A percentile compares a stretch with the other conserved stretches of the same genome.
These are phyloP conservation scores for Meiosimyza decipiens DNA, from an alignment of 2,888 invertebrate species.

Conservation along the genomic window DNA sequence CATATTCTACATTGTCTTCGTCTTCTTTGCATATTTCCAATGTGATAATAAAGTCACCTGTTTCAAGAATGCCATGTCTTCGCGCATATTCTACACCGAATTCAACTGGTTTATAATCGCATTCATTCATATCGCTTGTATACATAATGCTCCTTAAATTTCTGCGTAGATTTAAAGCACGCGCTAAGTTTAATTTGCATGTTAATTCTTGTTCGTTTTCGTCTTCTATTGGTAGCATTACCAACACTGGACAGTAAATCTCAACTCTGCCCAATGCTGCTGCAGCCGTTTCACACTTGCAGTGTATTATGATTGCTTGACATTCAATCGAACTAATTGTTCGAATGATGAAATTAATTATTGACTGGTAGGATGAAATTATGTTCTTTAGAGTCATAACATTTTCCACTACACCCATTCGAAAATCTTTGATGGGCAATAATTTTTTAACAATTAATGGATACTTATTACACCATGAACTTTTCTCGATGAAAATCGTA, in stretches of 20 bases:
- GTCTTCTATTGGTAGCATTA: constrained; percentile 54
- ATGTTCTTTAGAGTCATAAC: constrained; percentile 50
- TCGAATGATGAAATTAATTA: constrained; percentile 62
- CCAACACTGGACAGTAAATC: constrained; percentile 65
- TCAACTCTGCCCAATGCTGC: constrained; percentile 56
- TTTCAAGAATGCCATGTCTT: constrained; percentile 52
- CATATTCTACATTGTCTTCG: constrained; percentile 50
- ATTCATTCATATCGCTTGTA: constrained; percentile 52
- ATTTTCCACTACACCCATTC: constrained; percentile 51
- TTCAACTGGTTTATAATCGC: constrained; percentile 52
- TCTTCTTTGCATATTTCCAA: constrained; percentile 56
- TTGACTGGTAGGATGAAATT: constrained; percentile 53
- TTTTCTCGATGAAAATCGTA: constrained; percentile 63
- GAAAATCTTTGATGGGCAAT: constrained; percentile 57
- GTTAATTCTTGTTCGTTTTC: constrained; percentile 43
- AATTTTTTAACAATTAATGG: constrained; percentile 64
- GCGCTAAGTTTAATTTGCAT: constrained; percentile 51
- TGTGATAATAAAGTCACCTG: constrained; percentile 63
- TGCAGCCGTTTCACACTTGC: constrained; percentile 55
- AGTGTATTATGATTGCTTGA: constrained; percentile 58
- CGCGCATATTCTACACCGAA: constrained; percentile 59
- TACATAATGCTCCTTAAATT: constrained; percentile 58
- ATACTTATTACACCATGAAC: constrained; percentile 60
- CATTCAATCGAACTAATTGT: constrained; percentile 62
- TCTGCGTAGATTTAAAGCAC: constrained; percentile 55